A percentile compares a stretch with the other conserved stretches of the same genome.
These are phyloP conservation scores for Hippocampus kuda DNA, from an alignment of 2,797 vertebrate genomes.

Conservation along the genomic window DNA sequence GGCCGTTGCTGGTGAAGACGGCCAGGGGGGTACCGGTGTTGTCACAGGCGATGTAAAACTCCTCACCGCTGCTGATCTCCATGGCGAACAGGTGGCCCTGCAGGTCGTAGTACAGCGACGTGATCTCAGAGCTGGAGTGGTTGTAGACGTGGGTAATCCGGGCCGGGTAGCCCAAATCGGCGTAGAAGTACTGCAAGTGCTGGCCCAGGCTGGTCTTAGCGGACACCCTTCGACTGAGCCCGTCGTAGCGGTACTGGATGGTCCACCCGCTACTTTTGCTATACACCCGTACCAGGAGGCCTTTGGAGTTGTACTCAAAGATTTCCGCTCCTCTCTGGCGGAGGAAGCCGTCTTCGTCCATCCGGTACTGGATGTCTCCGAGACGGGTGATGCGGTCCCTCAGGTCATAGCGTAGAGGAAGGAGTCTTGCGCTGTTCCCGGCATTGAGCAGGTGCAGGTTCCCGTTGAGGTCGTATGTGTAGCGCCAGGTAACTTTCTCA, in stretches of 20 bases:
- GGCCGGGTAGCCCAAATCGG: constrained; percentile 87
- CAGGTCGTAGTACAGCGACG: constrained; percentile 94
- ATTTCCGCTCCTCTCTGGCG: constrained; percentile 89
- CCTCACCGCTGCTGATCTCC: constrained; percentile 96
- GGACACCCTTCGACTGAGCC: constrained; percentile 87
- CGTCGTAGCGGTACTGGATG: constrained; percentile 90
- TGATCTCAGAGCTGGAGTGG: constrained; percentile 96
- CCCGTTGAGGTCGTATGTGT: constrained; percentile 95
- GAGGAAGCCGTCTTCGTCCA: constrained; percentile 95
- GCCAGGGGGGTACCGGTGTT: constrained; percentile 92
- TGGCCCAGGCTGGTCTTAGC: constrained; percentile 86
- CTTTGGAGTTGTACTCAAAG: constrained; percentile 97
- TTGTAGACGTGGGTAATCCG: constrained; percentile 97
- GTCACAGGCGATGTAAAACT: constrained; percentile 96
- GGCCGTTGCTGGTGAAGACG: constrained; percentile 92
- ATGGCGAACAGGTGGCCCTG: constrained; percentile 97
- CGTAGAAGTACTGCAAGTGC: constrained; percentile 96
- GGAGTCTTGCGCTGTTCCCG: constrained; percentile 80
- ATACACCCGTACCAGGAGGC: constrained; percentile 87
- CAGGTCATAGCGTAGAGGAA: constrained; percentile 88
- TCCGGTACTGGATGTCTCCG: constrained; percentile 87
- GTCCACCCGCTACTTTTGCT: constrained; percentile 95
- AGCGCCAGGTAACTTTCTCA: constrained; percentile 94
- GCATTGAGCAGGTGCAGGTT: constrained; percentile 92
- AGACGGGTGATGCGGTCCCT: constrained; percentile 93